Percentiles rank a stretch among this genome's conserved stretches.
Conservation (phyloP, 1,140 invertebrate genomes). For the Asbolus verrucosus region DNA sequence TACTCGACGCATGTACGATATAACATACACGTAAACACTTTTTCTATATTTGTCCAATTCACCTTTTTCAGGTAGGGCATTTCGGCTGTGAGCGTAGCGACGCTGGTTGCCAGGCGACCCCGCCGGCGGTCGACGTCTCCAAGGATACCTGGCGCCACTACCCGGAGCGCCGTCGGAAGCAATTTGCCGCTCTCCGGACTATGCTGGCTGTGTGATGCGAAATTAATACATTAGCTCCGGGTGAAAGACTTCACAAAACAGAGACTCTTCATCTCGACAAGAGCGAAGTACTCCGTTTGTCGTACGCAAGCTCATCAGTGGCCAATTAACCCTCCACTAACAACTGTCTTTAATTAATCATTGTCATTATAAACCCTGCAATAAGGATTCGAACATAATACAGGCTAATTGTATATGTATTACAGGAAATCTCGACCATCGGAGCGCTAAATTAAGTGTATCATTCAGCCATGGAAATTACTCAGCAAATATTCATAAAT, state of each 20-base stretch:
- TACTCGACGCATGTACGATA: slow-evolving; percentile 3
- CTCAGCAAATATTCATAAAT: not conserved
- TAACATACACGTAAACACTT: slow-evolving; percentile 28
- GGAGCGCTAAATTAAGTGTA: slow-evolving; percentile 1
- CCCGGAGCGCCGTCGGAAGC: slow-evolving; percentile 60
- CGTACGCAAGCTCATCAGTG: slow-evolving; percentile 41
- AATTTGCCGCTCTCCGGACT: slow-evolving; percentile 58
- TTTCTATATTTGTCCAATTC: slow-evolving; percentile 42
- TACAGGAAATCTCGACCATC: slow-evolving; percentile 18
- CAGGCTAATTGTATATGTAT: slow-evolving; percentile 31
- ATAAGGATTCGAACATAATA: slow-evolving; percentile 35
- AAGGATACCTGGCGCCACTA: slow-evolving; percentile 66
- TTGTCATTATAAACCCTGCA: slow-evolving; percentile 33
- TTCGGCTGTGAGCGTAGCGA: slow-evolving; percentile 51
- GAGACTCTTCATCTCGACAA: slow-evolving; percentile 4
- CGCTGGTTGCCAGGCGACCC: slow-evolving; percentile 63
- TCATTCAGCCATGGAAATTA: not conserved
- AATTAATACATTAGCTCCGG: slow-evolving; percentile 61
- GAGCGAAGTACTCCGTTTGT: slow-evolving; percentile 17
- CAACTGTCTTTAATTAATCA: slow-evolving; percentile 45
- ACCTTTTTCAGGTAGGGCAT: slow-evolving; percentile 51
- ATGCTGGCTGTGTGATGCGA: slow-evolving; percentile 51
- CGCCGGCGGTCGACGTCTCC: slow-evolving; percentile 63
- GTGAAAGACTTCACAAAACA: slow-evolving; percentile 51
- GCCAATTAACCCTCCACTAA: slow-evolving; percentile 41